A percentile compares a stretch with the other conserved stretches of the same genome.
These are phyloP conservation scores for Petroica traversi DNA, from an alignment of 2,113 vertebrate species.

Conservation along the genomic window DNA sequence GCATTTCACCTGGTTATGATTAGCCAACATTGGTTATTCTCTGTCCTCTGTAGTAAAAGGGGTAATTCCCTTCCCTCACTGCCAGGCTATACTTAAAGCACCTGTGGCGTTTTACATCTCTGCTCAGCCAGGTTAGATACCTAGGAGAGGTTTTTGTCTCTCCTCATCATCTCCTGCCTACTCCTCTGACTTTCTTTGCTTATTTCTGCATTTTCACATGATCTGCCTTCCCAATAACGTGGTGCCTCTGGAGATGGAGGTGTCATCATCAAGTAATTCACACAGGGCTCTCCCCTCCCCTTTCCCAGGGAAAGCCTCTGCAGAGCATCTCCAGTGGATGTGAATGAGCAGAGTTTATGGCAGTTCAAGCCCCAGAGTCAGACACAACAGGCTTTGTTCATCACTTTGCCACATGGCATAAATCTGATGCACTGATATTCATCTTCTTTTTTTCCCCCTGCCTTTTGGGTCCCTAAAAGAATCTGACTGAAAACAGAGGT, in stretches of 20 bases:
- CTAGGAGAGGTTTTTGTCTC: not conserved
- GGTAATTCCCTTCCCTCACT: not conserved
- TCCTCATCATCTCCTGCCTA: not conserved
- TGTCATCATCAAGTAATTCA: not conserved
- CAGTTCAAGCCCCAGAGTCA: not conserved
- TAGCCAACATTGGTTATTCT: rapidly evolving
- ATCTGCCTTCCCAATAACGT: rapidly evolving
- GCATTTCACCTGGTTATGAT: not conserved
- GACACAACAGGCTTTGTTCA: not conserved
- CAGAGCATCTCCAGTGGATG: not conserved
- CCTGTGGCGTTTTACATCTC: not conserved
- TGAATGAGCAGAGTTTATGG: not conserved
- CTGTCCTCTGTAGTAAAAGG: not conserved
- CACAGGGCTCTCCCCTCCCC: not conserved
- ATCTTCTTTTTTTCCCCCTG: not conserved
- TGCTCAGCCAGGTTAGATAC: not conserved
- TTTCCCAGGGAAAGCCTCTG: not conserved
- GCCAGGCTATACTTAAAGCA: not conserved
- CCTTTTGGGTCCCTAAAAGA: not conserved
- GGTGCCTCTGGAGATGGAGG: not conserved
- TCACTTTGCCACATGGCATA: not conserved
- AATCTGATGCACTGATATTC: not conserved
- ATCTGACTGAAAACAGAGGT: not conserved
- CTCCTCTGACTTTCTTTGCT: not conserved
- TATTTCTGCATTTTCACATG: not conserved